These are phyloP conservation scores for Pandemis corylana DNA, from an alignment of 2,888 invertebrate species.

Conservation along the genomic window DNA sequence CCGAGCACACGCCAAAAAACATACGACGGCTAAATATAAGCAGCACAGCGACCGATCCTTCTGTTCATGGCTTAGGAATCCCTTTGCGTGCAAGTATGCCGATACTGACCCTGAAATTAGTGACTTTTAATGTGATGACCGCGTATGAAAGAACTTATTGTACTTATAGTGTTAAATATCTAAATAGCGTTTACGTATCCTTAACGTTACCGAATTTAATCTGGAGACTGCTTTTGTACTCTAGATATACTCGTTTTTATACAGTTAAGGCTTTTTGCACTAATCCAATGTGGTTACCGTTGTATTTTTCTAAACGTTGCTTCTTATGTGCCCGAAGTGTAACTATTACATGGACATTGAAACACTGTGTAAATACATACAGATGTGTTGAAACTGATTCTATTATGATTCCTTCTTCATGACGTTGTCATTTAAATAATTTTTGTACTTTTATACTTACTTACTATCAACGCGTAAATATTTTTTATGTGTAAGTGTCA, in stretches of 20 bases:
- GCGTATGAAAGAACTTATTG: constrained; percentile 33
- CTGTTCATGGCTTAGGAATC: constrained; percentile 91
- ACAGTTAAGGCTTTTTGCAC: constrained; percentile 75
- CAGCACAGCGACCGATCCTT: constrained; percentile 89
- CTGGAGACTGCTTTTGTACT: constrained; percentile 86
- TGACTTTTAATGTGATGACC: constrained; percentile 79
- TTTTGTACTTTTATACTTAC: constrained; percentile 80
- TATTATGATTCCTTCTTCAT: constrained; percentile 44
- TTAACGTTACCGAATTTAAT: constrained; percentile 85
- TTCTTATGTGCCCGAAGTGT: constrained; percentile 60
- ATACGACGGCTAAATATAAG: constrained; percentile 86
- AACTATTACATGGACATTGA: constrained; percentile 54
- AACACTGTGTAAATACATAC: constrained; percentile 64
- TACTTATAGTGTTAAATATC: constrained; percentile 57
- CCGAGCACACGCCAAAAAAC: constrained; percentile 81
- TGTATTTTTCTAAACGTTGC: constrained; percentile 81
- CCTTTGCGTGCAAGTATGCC: constrained; percentile 91
- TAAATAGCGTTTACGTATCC: constrained; percentile 70
- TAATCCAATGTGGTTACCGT: constrained; percentile 74
- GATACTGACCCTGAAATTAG: constrained; percentile 89
- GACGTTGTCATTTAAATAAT: constrained; percentile 68
- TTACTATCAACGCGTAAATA: constrained; percentile 58
- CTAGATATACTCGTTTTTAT: constrained; percentile 77
- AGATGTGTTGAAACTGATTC: constrained; percentile 61
- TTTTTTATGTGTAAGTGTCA: constrained; percentile 50